Evolutionary conservation across 64 coral and sea anemone genomes (phyloP).

Genomic region (Montipora cactus): DNA sequence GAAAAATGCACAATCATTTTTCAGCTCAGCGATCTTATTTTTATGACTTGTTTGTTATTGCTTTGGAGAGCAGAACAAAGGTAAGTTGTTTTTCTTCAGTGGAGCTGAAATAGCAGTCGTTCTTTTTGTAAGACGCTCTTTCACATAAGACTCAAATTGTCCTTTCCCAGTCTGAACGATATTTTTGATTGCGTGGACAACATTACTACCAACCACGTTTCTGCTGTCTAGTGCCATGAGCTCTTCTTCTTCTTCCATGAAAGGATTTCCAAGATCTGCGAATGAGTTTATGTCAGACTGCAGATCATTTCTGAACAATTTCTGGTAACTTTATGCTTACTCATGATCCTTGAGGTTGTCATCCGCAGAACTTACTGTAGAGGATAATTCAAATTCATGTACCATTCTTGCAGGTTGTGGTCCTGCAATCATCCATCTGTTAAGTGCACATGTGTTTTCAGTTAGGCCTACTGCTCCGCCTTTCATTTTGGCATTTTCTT

Average conservation of each 20-base stretch:
- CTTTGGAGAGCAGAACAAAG: slow-evolving; percentile 42
- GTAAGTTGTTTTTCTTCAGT: slow-evolving; percentile 33
- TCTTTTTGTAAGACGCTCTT: slow-evolving; percentile 29
- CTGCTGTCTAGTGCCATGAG: slow-evolving; percentile 30
- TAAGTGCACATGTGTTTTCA: not conserved
- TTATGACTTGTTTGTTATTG: slow-evolving; percentile 57
- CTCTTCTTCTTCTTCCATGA: slow-evolving; percentile 31
- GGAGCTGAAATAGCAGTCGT: slow-evolving; percentile 18
- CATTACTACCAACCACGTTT: slow-evolving; percentile 9
- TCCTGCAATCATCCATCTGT: not conserved
- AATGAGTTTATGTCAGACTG: not conserved
- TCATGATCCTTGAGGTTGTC: not conserved
- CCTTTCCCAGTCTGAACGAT: slow-evolving; percentile 43
- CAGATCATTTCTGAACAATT: slow-evolving; percentile 20
- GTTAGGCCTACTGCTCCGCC: not conserved
- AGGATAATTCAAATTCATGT: not conserved
- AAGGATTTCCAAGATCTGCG: slow-evolving; percentile 42
- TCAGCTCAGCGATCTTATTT: slow-evolving; percentile 33
- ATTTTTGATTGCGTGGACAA: slow-evolving; percentile 14
- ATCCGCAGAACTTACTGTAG: not conserved
- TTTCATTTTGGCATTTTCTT: not conserved
- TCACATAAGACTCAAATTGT: slow-evolving; percentile 35
- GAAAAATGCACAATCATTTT: not conserved
- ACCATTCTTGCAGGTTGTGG: not conserved
- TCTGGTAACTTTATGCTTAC: slow-evolving; percentile 9